Evolutionary conservation across 2,797 vertebrate genomes (phyloP), one percentile per base, ranked within the genome.

Genomic region (Platyrinchus mystaceus): DNA sequence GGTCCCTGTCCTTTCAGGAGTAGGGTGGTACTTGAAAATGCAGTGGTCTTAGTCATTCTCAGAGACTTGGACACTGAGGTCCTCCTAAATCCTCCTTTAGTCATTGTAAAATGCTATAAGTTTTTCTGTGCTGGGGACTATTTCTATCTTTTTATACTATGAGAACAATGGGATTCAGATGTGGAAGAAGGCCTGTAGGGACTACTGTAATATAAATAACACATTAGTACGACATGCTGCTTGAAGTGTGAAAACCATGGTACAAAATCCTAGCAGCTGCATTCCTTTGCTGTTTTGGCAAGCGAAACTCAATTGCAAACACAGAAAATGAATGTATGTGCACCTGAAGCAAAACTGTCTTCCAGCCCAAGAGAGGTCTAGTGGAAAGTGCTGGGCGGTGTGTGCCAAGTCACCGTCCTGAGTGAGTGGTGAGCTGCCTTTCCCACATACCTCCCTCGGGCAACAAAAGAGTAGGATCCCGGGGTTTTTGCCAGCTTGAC

Each of bases 381-480:
- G 41, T 90, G 85, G 85, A 89, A 97, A 77, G 32, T 46, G 69
- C 69, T 63, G 80, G 43, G 46, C 4, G 1, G 18, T 8, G 3
- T 64, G 81, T 78, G 79, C 91, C 95, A 95, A 93, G 89, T 90
- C 30, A 17, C 34, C 11, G 7, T 91, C 83, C 81, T 58, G 77
- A 86, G 90, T 59, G 77, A 96, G 71, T 4, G 8, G 75, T 34
- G 92, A 95, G 50, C 81, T 96, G 92, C 87, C 60, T 94, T 97
- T 96, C 96, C 91, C 96, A 96, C 92, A 97, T 89, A 77, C 90
- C 92, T 95, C 93, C 94, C 92, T 60, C 6, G 1, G 94, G 96
- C 91, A 94, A 89, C 49, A 80, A 83, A 92, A 70, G 93, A 93
- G 60, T 50, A 18, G 9, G 23, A 64, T 95, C 96, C 95, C 97